Evolutionary conservation across 2,113 vertebrate species (phyloP).

Genomic region (Pteronura brasiliensis): DNA sequence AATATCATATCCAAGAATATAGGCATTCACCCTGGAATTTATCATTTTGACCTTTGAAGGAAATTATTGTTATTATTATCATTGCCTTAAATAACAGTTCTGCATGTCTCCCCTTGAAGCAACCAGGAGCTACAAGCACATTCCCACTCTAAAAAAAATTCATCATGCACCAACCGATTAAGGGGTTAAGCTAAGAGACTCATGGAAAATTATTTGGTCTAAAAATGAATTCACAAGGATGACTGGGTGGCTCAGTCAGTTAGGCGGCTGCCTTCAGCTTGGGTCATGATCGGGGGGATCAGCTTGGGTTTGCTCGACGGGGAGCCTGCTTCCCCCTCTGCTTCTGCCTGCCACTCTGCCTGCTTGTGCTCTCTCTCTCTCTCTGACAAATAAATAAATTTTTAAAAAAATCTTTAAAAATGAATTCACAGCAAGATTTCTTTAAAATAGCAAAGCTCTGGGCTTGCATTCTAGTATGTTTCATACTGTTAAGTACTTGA

Average conservation of each 20-base stretch:
- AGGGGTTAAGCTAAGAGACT: background rate
- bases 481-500: constrained; percentile 54
- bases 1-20: background rate
- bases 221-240: constrained; percentile 31
- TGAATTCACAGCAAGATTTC: constrained; percentile 12
- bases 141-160: background rate
- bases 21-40: background rate
- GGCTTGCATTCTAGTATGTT: constrained; percentile 31
- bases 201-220: constrained; percentile 17
- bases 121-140: background rate
- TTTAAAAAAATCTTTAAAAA: background rate
- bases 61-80: background rate
- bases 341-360: no score
- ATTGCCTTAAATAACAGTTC: background rate
- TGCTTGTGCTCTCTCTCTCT: no score
- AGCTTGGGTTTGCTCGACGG: no score
- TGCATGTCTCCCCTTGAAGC: background rate
- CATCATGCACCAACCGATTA: background rate
- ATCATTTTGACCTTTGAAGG: background rate
- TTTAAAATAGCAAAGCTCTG: constrained; percentile 53
- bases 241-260: no score
- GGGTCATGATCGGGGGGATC: no score
- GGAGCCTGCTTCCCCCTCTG: no score
- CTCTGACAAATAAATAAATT: no score
- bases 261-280: no score